Base-by-base conservation (phyloP, 2,888 invertebrate genomes). In the Nipponacmea schrenckii region DNA sequence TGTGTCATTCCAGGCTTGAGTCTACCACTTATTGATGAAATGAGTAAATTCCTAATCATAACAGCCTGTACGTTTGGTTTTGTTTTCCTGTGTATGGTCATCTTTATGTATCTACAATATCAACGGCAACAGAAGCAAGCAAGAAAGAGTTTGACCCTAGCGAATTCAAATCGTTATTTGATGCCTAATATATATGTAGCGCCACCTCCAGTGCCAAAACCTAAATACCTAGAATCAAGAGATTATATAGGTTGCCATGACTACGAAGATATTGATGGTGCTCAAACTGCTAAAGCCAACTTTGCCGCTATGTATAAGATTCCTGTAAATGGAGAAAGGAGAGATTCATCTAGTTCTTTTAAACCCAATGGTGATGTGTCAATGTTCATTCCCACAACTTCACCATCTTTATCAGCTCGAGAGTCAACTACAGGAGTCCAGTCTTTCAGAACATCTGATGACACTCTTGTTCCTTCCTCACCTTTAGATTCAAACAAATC, bases 11-110 rank as follows among this genome's bases (percentile, higher is more conserved):
- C 80, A 85, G 85, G 85, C 73, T 77, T 81, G 27, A 72, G 80
- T 2, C 77, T 81, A 39, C 80, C 85, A 4, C 77, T 83, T 10
- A 81, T 85, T 73, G 83, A 85, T 68, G 82, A 83, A 74, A 84
- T 85, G 83, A 84, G 83, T 45, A 77, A 83, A 71, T 83, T 85
- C 62, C 74, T 85, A 14, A 84, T 85, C 65, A 84, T 85, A 63
- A 81, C 82, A 5, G 79, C 83, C n/a, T 84, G 85, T 67, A 81
- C 83, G 0, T 85, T 84, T 70, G 85, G 82, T 24, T 80, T 84
- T 39, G 81, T 85, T 26, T 85, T 85, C 77, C 79, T 84, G 27
- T 81, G 80, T 63, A 79, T 84, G 79, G 83, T 83, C 20, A 80
- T 85, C 74, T 83, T 83, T 64, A 75, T 85, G 74, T 84, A 82